Percentiles rank a stretch among this genome's conserved stretches.
phyloP scores from a whole-genome alignment of 1,140 invertebrate species.

The Trachymyrmex septentrionalis region DNA sequence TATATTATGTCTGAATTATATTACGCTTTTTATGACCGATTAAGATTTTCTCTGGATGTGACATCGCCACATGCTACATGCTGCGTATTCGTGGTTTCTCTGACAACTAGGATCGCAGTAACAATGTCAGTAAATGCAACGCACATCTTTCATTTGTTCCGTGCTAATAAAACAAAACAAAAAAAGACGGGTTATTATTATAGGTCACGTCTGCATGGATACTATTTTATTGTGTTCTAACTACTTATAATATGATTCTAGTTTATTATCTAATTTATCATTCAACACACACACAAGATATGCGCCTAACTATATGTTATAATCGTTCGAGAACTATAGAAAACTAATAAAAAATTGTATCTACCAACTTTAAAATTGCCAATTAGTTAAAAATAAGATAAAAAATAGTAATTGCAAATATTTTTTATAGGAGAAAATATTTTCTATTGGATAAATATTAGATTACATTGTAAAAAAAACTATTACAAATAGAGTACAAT shows the following conservation, averaged over 20 bases:
- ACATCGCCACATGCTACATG: neutral
- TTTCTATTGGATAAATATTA: too few relatives aligned
- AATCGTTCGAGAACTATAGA: neutral
- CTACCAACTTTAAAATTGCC: neutral
- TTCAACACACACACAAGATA: too few relatives aligned
- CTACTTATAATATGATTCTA: too few relatives aligned
- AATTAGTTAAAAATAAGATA: neutral
- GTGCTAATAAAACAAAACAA: slow-evolving; percentile 78
- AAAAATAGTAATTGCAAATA: neutral
- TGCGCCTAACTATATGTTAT: too few relatives aligned
- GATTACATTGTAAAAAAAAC: too few relatives aligned
- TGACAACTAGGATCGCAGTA: slow-evolving; percentile 76
- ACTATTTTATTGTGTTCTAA: too few relatives aligned
- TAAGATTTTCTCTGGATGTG: neutral
- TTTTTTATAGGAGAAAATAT: neutral
- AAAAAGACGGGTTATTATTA: neutral
- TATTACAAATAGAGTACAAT: too few relatives aligned
- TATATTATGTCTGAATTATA: neutral
- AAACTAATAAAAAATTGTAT: neutral
- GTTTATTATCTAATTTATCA: too few relatives aligned
- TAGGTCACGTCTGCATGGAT: neutral
- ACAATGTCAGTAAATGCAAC: slow-evolving; percentile 75
- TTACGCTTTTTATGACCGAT: neutral
- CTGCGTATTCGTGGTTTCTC: slow-evolving; percentile 72
- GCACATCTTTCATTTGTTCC: slow-evolving; percentile 80